Percentiles rank a stretch among this genome's conserved stretches.
These are phyloP conservation scores for Melanotus villosus DNA, from an alignment of 2,888 invertebrate genomes.

Conservation along the genomic window DNA sequence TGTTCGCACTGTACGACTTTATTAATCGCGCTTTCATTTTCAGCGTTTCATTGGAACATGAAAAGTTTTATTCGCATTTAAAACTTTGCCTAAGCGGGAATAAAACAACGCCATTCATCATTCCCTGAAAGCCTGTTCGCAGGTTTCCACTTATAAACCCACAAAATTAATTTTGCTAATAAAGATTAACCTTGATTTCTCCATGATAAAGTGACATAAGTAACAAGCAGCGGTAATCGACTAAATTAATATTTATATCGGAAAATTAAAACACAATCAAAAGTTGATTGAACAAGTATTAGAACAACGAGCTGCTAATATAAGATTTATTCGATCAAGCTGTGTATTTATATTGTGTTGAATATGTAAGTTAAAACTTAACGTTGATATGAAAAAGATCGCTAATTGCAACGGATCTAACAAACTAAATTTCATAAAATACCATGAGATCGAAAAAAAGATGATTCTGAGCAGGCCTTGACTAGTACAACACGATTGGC, in stretches of 20 bases:
- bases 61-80: slow-evolving; percentile 45
- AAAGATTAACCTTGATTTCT: slow-evolving; percentile 21
- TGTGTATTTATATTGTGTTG: too few species aligned
- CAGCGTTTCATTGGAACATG: slow-evolving; percentile 37
- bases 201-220: background rate
- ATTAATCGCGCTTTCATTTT: slow-evolving; percentile 43
- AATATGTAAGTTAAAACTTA: too few species aligned
- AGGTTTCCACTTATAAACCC: slow-evolving; percentile 34
- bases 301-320: too few species aligned
- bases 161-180: slow-evolving; percentile 31
- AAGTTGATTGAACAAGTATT: too few species aligned
- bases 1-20: slow-evolving; percentile 33
- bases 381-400: too few species aligned
- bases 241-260: background rate
- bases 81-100: slow-evolving; percentile 35
- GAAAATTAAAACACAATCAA: background rate
- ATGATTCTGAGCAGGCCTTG: too few species aligned
- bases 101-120: slow-evolving; percentile 41
- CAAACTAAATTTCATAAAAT: background rate
- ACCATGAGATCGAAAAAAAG: too few species aligned
- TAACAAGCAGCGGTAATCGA: background rate
- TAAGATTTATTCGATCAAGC: too few species aligned
- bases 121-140: slow-evolving; percentile 30
- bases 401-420: background rate
- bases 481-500: too few species aligned